These are phyloP conservation scores for Barnardius zonarius DNA, from an alignment of 2,113 vertebrate genomes.

Conservation along the genomic window DNA sequence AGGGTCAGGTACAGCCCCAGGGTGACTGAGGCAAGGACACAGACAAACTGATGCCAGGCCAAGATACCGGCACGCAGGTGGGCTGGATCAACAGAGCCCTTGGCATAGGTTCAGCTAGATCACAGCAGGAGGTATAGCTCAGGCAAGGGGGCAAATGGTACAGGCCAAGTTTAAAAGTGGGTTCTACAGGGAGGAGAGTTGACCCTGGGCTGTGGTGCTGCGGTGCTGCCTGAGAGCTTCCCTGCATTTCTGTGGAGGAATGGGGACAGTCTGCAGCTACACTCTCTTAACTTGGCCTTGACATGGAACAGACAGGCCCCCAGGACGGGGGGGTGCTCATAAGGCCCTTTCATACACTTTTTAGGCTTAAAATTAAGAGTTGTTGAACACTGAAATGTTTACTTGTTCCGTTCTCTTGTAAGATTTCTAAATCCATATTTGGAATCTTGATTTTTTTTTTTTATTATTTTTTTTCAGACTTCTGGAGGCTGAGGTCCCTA, in stretches of 20 bases:
- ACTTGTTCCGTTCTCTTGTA: background rate
- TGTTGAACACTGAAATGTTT: background rate
- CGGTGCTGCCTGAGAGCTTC: background rate
- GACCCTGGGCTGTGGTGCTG: background rate
- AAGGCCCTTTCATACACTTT: background rate
- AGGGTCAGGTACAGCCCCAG: background rate
- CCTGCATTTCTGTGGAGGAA: background rate
- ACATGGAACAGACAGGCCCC: background rate
- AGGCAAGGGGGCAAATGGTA: background rate
- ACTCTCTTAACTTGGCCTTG: background rate
- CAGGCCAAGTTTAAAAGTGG: background rate
- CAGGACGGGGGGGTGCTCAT: background rate
- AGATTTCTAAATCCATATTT: background rate
- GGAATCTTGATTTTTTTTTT: background rate
- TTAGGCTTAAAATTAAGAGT: background rate
- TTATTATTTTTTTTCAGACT: background rate
- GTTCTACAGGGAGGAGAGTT: background rate
- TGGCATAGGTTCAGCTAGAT: background rate
- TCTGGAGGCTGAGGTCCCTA: background rate
- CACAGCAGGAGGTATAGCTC: background rate
- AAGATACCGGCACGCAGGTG: accelerated
- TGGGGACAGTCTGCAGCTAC: background rate
- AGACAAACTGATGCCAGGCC: background rate
- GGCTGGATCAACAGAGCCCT: no score
- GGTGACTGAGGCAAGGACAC: accelerated